Conservation (phyloP, 2,888 invertebrate species). For the Trichogramma dendrolimi region DNA sequence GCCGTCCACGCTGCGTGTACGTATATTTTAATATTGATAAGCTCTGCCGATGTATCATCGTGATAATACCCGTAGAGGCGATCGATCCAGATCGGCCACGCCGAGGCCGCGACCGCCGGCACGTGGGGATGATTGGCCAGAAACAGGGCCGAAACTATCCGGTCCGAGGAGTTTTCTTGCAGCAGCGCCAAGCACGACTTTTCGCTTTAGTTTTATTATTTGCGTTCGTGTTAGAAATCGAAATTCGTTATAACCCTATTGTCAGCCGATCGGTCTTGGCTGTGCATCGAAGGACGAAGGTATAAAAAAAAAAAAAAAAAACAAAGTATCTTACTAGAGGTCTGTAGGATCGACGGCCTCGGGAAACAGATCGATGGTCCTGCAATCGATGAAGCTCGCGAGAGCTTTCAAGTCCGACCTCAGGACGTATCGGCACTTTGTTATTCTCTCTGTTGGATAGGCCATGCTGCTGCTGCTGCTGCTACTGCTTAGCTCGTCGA, state of each 20-base stretch:
- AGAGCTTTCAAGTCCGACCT: conserved; percentile 40
- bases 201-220: conserved; percentile 48
- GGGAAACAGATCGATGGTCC: conserved; percentile 31
- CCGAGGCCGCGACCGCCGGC: conserved; percentile 56
- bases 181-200: conserved; percentile 54
- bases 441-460: background rate
- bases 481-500: too few relatives aligned
- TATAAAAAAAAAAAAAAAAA: conserved; percentile 5
- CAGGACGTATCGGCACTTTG: conserved; percentile 21
- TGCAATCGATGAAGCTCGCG: conserved; percentile 33
- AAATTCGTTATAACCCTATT: too few relatives aligned
- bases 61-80: conserved; percentile 55
- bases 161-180: conserved; percentile 42
- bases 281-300: too few relatives aligned
- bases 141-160: conserved; percentile 45
- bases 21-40: background rate
- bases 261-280: too few relatives aligned
- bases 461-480: too few relatives aligned
- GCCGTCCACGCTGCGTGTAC: conserved; percentile 49
- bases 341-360: background rate
- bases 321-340: background rate
- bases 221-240: conserved; percentile 32
- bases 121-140: conserved; percentile 56
- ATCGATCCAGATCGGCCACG: conserved; percentile 61
- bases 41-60: background rate